Base-by-base conservation (phyloP, 2,797 vertebrate genomes). In the Rousettus madagascariensis region DNA sequence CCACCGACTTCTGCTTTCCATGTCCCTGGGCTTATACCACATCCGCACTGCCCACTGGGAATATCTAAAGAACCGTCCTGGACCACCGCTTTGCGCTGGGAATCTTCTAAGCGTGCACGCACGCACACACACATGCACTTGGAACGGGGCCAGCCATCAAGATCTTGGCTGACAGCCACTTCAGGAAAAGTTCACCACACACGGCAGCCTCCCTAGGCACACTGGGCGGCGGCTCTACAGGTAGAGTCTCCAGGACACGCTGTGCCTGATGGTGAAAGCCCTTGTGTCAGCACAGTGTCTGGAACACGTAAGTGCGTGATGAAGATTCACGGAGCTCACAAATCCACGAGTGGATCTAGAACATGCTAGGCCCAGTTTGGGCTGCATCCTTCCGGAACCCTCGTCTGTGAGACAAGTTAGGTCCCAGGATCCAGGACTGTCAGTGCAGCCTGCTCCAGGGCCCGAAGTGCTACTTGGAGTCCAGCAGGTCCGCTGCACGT, bases 111-210 rank as follows among this genome's bases (percentile, higher is more conserved):
- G 33, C 0, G 1, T 22, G 6, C 0, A 8, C 2, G 6, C 0
- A 8, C 2, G 26, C 2, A 2, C 4, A 0, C 3, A 1, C 8
- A 4, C 41, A 8, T 9, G 22, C 8, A 5, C 49, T 49, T 16
- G 4, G 0, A 11, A 49, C 5, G 28, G 30, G 30, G 59, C 3
- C 19, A 55, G 77, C 30, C 19, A 16, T 30, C 51, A 30, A 15
- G 53, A 57, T 30, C 26, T 15, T 15, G 63, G 33, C 49, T 66
- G 15, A 78, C 20, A 41, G 68, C 78, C 8, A 17, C 41, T 30
- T 69, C 65, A 28, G 33, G 43, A 51, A 53, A 85, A 80, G 20
- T 66, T 84, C 22, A 24, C 16, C 10, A 6, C 83, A 55, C 8
- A 22, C 2, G 5, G 38, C 15, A 19, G 15, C 22, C n/a, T 12